These are phyloP conservation scores for Griposia aprilina DNA, from an alignment of 2,888 invertebrate species.

Conservation along the genomic window DNA sequence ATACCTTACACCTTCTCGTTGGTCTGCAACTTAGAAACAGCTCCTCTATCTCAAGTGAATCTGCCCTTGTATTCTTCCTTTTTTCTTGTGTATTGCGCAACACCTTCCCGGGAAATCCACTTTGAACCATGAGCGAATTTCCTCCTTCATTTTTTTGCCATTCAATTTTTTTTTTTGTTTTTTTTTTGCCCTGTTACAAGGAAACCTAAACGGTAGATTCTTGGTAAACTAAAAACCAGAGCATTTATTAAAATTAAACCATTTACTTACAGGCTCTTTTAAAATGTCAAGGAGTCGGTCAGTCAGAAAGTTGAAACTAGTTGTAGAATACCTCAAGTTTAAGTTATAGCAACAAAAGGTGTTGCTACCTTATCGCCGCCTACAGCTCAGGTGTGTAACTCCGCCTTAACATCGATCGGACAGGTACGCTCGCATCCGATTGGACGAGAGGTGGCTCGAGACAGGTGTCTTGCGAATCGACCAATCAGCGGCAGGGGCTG, in stretches of 20 bases:
- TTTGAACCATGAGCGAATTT: not conserved
- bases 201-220: not conserved
- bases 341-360: constrained; percentile 36
- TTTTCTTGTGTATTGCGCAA: not conserved
- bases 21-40: not conserved
- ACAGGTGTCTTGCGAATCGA: constrained; percentile 75
- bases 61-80: too few species aligned
- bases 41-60: too few species aligned
- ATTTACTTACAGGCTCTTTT: too few species aligned
- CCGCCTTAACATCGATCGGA: constrained; percentile 78
- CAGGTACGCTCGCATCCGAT: constrained; percentile 80
- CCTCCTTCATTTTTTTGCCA: too few species aligned
- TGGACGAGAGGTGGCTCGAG: constrained; percentile 76
- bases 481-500: constrained; percentile 72
- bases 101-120: not conserved
- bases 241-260: too few species aligned
- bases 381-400: constrained; percentile 64
- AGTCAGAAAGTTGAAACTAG: too few species aligned
- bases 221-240: not conserved
- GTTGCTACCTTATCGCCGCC: constrained; percentile 45
- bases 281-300: too few species aligned
- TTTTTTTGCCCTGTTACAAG: not conserved
- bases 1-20: too few species aligned
- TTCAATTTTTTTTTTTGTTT: too few species aligned
- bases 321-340: not conserved